Conservation (phyloP, 2,888 invertebrate genomes). For the Priocnemis perturbator region DNA sequence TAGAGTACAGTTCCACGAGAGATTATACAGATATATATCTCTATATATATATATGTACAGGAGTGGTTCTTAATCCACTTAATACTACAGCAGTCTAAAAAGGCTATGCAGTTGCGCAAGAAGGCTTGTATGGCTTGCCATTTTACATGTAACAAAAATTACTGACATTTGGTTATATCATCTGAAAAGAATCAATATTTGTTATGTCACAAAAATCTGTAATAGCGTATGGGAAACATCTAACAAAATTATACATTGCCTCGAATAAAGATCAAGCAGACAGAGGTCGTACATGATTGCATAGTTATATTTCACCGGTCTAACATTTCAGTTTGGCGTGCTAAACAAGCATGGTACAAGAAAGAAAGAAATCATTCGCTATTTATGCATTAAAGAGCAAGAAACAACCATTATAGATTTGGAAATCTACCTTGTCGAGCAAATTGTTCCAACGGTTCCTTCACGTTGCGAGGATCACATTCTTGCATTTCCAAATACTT, state of each 20-base stretch:
- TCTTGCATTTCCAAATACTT: conserved; percentile 18
- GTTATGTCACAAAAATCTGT: conserved; percentile 5
- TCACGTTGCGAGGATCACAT: conserved; percentile 13
- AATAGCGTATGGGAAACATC: background rate
- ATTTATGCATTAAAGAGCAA: background rate
- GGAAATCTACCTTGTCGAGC: background rate
- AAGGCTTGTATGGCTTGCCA: background rate
- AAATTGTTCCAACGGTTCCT: too few species aligned
- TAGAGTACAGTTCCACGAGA: too few species aligned
- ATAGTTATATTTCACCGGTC: background rate
- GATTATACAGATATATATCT: too few species aligned
- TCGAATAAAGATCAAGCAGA: conserved; percentile 11
- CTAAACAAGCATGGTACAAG: background rate
- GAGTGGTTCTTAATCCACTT: too few species aligned
- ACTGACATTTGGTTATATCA: conserved; percentile 25
- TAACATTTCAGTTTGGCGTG: too few species aligned
- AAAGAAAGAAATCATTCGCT: background rate
- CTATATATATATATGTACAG: too few species aligned
- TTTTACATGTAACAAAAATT: conserved; percentile 27
- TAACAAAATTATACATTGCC: conserved; percentile 13
- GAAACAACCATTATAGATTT: too few species aligned
- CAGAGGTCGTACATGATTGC: background rate
- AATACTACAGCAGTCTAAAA: too few species aligned
- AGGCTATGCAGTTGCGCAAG: background rate
- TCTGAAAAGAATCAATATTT: conserved; percentile 19